A percentile compares a stretch with the other conserved stretches of the same genome.
phyloP scores from a whole-genome alignment of 1,140 invertebrate genomes.

The Carposina sasakii region DNA sequence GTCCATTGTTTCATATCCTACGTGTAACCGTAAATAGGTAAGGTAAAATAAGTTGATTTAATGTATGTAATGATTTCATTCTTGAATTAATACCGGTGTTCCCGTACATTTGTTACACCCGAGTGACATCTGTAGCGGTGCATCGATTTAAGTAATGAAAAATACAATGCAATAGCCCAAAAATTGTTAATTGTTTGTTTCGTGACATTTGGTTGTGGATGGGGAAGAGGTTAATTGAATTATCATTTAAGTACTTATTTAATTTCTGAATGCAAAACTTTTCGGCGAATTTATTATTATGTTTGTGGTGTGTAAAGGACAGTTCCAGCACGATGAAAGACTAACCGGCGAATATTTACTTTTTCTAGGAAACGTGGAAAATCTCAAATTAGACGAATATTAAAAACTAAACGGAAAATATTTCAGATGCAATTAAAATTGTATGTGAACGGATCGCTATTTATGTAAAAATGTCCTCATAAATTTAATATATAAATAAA shows the following conservation, averaged over 20 bases:
- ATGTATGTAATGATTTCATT: constrained; percentile 68
- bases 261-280: constrained; percentile 60
- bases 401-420: constrained; percentile 38
- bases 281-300: constrained; percentile 54
- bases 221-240: constrained; percentile 34
- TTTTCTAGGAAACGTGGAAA: constrained; percentile 61
- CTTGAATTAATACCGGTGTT: constrained; percentile 65
- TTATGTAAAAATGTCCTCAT: constrained; percentile 69
- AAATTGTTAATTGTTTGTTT: constrained; percentile 53
- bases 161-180: constrained; percentile 70
- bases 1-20: constrained; percentile 34
- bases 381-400: constrained; percentile 40
- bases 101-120: constrained; percentile 8
- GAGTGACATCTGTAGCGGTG: constrained; percentile 11
- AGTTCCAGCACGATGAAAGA: constrained; percentile 41
- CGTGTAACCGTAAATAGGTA: constrained; percentile 69
- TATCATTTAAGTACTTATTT: constrained; percentile 40
- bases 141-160: constrained; percentile 52
- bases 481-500: constrained; percentile 70
- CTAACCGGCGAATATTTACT: constrained; percentile 49
- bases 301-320: constrained; percentile 50
- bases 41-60: constrained; percentile 67
- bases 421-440: constrained; percentile 33
- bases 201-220: constrained; percentile 44
- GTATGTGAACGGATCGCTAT: constrained; percentile 67